phyloP scores from a whole-genome alignment of 2,113 vertebrate genomes.

The Tragelaphus imberbis region DNA sequence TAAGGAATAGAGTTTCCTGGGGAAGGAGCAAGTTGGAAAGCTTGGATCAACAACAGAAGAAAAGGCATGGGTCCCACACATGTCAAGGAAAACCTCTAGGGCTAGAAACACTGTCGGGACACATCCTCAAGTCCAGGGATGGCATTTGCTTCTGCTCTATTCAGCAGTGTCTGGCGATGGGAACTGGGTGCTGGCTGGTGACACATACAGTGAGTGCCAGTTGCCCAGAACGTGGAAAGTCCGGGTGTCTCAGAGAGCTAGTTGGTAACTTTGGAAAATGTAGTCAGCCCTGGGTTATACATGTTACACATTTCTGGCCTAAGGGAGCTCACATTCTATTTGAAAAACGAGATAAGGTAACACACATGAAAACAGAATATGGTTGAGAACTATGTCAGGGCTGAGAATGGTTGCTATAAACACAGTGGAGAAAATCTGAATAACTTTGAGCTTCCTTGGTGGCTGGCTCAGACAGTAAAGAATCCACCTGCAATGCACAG shows the following conservation, averaged over 20 bases:
- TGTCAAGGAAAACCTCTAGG: neutral
- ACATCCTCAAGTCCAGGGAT: too few relatives aligned
- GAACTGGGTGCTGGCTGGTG: neutral
- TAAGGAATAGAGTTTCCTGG: neutral
- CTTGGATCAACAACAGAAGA: neutral
- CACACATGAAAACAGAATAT: neutral
- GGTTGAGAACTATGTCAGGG: neutral
- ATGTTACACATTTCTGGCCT: neutral
- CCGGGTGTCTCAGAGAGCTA: neutral
- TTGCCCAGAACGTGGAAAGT: neutral
- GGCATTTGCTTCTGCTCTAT: neutral
- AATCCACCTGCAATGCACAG: neutral
- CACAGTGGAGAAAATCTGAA: neutral
- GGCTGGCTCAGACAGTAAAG: neutral
- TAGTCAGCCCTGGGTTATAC: neutral
- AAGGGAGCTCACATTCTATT: neutral
- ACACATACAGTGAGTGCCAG: neutral
- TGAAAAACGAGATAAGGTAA: neutral
- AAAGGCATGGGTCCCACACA: neutral
- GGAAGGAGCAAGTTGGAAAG: neutral
- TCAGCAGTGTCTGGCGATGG: fast-evolving
- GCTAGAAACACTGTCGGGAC: neutral
- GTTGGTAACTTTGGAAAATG: neutral
- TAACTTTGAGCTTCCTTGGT: neutral
- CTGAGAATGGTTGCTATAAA: neutral